Conservation (phyloP, 2,113 vertebrate genomes). For the Phocoena phocoena region DNA sequence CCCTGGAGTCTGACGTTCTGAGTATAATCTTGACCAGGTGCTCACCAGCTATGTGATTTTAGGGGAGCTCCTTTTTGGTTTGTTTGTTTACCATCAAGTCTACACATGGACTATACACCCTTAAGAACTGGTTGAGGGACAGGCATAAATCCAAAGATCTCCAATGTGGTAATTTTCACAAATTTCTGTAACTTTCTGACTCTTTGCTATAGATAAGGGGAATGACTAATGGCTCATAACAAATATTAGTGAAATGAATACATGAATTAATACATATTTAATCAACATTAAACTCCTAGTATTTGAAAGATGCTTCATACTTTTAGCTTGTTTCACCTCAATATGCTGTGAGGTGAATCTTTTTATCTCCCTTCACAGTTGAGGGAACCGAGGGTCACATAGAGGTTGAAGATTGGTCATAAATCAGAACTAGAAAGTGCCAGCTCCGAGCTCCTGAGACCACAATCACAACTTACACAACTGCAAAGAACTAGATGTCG, state of each 20-base stretch:
- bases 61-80: not conserved
- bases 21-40: not conserved
- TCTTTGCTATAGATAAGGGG: not conserved
- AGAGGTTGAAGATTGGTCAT: not conserved
- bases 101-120: not conserved
- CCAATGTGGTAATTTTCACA: not conserved
- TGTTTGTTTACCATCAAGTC: not conserved
- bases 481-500: not conserved
- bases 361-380: not conserved
- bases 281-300: not conserved
- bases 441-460: not conserved
- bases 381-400: not conserved
- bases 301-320: not conserved
- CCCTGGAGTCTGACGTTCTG: not conserved
- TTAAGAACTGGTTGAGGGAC: not conserved
- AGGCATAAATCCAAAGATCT: not conserved
- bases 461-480: not conserved
- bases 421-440: not conserved
- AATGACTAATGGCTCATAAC: not conserved
- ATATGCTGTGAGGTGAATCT: not conserved
- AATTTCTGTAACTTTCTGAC: not conserved
- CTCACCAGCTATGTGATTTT: not conserved
- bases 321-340: not conserved
- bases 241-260: conserved; percentile 24
- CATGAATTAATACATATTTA: conserved; percentile 18